Evolutionary conservation across 2,797 vertebrate species (phyloP).

Genomic region (Arremon brunneinucha): DNA sequence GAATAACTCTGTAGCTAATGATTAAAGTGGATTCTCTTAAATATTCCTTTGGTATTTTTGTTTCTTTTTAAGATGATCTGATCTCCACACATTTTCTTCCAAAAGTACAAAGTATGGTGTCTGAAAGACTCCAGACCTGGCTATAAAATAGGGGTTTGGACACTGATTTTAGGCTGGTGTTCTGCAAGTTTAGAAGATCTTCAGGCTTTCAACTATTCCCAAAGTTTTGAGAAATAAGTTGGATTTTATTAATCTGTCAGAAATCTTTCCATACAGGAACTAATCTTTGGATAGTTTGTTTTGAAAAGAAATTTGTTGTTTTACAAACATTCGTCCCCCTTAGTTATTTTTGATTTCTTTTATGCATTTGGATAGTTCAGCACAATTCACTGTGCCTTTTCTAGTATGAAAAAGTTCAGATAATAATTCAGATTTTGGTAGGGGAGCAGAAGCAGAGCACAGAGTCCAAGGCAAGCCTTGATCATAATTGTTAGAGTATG

Average conservation of each 20-base stretch:
- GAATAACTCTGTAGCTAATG: neutral
- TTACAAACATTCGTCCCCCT: neutral
- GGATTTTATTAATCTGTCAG: neutral
- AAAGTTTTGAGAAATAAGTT: slow-evolving; percentile 15
- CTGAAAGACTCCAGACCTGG: neutral
- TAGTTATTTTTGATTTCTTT: neutral
- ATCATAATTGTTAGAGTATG: neutral
- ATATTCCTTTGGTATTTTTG: neutral
- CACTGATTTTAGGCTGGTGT: neutral
- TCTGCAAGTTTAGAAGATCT: slow-evolving; percentile 1
- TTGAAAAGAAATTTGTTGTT: neutral
- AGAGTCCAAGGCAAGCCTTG: slow-evolving; percentile 20
- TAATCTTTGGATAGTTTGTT: neutral
- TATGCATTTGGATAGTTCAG: slow-evolving; percentile 29
- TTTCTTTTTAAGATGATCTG: neutral
- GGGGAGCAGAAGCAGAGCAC: slow-evolving; percentile 35
- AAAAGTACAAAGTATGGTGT: neutral
- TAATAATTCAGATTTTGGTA: slow-evolving; percentile 34
- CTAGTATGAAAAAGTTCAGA: slow-evolving; percentile 24
- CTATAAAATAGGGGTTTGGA: neutral
- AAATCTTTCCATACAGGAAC: slow-evolving; percentile 15
- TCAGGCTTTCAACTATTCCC: slow-evolving; percentile 1
- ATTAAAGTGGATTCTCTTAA: neutral
- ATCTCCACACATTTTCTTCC: neutral
- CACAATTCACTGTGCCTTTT: slow-evolving; percentile 32